Base-by-base conservation (phyloP, 2,888 invertebrate species). In the Tachystola acroxantha region DNA sequence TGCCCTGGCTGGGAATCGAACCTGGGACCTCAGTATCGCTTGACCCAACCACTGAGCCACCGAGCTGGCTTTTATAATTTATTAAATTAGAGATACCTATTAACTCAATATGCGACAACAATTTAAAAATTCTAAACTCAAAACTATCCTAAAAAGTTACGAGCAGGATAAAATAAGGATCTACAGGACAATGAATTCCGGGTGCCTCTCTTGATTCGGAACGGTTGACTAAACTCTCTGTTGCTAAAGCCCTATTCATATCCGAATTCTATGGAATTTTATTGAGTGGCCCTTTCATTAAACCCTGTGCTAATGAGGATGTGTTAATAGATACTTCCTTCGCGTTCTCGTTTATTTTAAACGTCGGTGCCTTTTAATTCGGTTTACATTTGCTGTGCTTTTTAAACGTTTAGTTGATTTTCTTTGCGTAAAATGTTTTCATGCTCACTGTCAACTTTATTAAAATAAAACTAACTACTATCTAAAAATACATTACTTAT, bases 261-360 rank as follows among this genome's bases (percentile, higher is more conserved):
- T 42, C 43, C 42, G 41, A 42, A 41, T 53, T 53, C 42, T 43
- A 38, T 44, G 40, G 53, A 45, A 48, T 68, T 65, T 63, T 67
- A 73, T 72, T 65, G 67, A 72, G 62, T 57, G 57, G 55, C 62
- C 50, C 62, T 66, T 70, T 69, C 69, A 70, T 72, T 66, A 64
- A 57, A 48, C 50, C 56, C 53, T 46, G 39, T 59, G 49, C 58
- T 80, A 79, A 80, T 77, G 71, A 74, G 68, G 48, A 51, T 32
- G 68, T 64, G 76, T 66, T 76, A 75, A 75, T 74, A 57, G 64
- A 61, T 41, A 62, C 61, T 71, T 75, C 72, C 75, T 64, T 53
- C 25, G 26, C 33, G 32, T 33, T 37, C 39, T 44, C 48, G 51
- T 51, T 63, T 58, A 52, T 48, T 48, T 51, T 39, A 50, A 55